Conservation (phyloP, 2,888 invertebrate genomes). For the Himalopsyche kuldschensis region DNA sequence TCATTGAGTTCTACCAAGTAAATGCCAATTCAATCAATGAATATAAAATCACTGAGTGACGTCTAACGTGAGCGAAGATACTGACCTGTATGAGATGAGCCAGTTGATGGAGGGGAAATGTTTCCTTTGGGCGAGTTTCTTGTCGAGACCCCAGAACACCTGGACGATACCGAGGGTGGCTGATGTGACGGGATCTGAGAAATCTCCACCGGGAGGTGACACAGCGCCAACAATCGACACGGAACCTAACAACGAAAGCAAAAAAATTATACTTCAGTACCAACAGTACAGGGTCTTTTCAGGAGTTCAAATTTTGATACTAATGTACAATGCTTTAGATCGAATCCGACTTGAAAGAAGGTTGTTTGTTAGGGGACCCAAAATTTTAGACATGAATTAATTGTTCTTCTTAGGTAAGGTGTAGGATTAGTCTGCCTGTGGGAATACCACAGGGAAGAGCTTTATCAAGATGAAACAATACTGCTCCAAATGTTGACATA, state of each 20-base stretch:
- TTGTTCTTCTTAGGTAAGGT: no score
- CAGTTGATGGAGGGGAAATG: conserved; percentile 99
- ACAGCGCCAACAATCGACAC: conserved; percentile 99
- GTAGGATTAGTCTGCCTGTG: no score
- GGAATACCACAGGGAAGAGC: no score
- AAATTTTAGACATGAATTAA: no score
- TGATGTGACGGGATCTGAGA: conserved; percentile 99
- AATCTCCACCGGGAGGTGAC: conserved; percentile 99
- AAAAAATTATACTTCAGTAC: neutral
- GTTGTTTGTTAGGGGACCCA: no score
- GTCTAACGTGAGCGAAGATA: neutral
- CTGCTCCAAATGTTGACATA: no score
- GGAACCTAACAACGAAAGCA: conserved; percentile 61
- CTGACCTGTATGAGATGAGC: conserved; percentile 90
- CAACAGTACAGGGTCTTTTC: no score
- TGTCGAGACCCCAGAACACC: conserved; percentile 99
- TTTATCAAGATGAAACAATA: no score
- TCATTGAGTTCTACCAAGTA: no score
- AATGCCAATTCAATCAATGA: neutral
- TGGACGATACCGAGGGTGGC: conserved; percentile 98
- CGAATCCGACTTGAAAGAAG: no score
- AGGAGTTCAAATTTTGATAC: no score
- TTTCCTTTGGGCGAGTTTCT: conserved; percentile 97
- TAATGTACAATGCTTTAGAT: no score
- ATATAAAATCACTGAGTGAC: neutral